A percentile compares a stretch with the other conserved stretches of the same genome.
Conservation (phyloP, 2,888 invertebrate genomes). For the Agapostemon virescens region DNA sequence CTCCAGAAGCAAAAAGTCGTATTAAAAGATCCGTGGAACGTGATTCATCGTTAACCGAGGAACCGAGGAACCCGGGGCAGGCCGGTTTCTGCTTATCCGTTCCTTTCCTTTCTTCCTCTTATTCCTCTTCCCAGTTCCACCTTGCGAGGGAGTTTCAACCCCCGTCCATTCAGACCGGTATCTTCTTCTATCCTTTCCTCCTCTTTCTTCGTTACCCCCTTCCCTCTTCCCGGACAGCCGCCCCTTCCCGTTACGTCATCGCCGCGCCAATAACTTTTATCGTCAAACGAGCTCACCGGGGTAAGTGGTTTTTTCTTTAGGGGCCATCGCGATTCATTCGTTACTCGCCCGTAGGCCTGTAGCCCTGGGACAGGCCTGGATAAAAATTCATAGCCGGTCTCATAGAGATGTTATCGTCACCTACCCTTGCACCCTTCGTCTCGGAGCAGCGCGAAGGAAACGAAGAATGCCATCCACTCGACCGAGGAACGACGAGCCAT, state of each 20-base stretch:
- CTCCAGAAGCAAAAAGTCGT: slow-evolving; percentile 7
- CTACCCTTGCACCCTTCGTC: slow-evolving; percentile 54
- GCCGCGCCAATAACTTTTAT: slow-evolving; percentile 63
- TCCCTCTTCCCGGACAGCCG: background rate
- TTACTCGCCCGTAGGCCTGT: slow-evolving; percentile 40
- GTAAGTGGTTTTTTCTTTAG: slow-evolving; percentile 54
- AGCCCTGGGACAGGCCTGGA: slow-evolving; percentile 52
- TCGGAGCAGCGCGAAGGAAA: slow-evolving; percentile 37
- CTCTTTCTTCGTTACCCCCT: background rate
- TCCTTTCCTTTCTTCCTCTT: background rate
- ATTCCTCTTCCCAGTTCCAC: background rate
- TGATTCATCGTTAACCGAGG: slow-evolving; percentile 17
- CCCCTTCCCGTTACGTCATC: slow-evolving; percentile 51
- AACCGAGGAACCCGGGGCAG: background rate
- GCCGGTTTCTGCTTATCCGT: slow-evolving; percentile 20
- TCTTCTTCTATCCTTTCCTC: slow-evolving; percentile 10
- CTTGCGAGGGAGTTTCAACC: background rate
- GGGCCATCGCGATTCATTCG: slow-evolving; percentile 56
- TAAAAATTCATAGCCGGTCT: slow-evolving; percentile 67
- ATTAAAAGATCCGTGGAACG: slow-evolving; percentile 12
- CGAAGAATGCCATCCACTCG: slow-evolving; percentile 61
- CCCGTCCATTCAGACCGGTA: slow-evolving; percentile 22
- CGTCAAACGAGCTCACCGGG: slow-evolving; percentile 44
- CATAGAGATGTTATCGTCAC: slow-evolving; percentile 65
- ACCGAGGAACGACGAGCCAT: slow-evolving; percentile 31